Evolutionary conservation across 2,113 vertebrate species (phyloP).

Genomic region (Gobiocypris rarus): DNA sequence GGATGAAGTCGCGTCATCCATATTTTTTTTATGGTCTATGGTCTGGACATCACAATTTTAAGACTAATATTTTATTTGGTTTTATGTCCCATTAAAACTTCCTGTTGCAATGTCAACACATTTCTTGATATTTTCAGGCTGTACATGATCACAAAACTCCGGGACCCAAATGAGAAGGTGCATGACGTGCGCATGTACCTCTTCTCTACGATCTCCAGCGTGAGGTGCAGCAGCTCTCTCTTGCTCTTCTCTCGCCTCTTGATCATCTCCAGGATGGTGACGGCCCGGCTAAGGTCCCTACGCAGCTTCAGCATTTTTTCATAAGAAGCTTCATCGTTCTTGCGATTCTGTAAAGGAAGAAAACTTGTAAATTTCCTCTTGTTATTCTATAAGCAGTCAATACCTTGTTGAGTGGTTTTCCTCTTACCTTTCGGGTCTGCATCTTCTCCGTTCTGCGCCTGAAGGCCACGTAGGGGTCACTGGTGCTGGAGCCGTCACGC

Average conservation of each 20-base stretch:
- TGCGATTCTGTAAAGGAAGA: slow-evolving; percentile 85
- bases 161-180: background rate
- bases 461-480: slow-evolving; percentile 97
- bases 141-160: background rate
- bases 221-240: slow-evolving; percentile 93
- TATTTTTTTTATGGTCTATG: no score
- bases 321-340: slow-evolving; percentile 96
- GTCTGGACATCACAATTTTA: no score
- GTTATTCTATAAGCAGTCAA: background rate
- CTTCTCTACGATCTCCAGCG: slow-evolving; percentile 97
- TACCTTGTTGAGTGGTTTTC: background rate
- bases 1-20: no score
- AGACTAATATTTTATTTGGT: no score
- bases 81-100: no score
- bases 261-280: slow-evolving; percentile 98
- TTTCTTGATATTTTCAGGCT: background rate
- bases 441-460: slow-evolving; percentile 97
- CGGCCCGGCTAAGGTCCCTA: slow-evolving; percentile 93
- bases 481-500: slow-evolving; percentile 94
- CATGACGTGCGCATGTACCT: slow-evolving; percentile 72
- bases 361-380: background rate
- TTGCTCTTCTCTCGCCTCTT: slow-evolving; percentile 97
- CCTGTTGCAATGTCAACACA: background rate
- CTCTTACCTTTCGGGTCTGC: slow-evolving; percentile 92
- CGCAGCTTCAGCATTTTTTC: slow-evolving; percentile 99